These are phyloP conservation scores for Mythimna loreyi DNA, from an alignment of 2,888 invertebrate species.

Conservation along the genomic window DNA sequence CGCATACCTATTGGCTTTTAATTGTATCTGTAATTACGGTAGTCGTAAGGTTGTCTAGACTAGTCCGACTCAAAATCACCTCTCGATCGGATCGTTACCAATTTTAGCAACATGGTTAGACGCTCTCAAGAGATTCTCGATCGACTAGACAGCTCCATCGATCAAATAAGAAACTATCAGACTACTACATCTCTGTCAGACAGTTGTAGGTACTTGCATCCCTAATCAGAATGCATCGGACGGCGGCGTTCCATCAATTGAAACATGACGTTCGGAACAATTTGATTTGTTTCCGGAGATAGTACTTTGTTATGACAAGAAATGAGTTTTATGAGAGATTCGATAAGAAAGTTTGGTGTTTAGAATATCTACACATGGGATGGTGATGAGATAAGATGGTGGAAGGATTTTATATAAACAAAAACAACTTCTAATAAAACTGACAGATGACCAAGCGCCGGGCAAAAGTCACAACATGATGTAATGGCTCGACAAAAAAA, in stretches of 20 bases:
- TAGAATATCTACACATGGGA: no score
- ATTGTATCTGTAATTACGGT: no score
- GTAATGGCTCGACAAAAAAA: no score
- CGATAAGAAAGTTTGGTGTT: not conserved
- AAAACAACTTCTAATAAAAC: no score
- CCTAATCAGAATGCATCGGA: conserved; percentile 12
- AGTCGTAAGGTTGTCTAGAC: no score
- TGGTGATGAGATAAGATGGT: no score
- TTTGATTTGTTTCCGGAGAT: conserved; percentile 14
- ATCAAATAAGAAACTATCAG: conserved; percentile 26
- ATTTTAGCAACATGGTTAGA: not conserved
- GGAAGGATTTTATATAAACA: no score
- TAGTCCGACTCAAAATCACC: no score
- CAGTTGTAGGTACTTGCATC: not conserved
- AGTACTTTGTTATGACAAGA: conserved; percentile 14
- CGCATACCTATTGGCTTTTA: no score
- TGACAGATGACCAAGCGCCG: no score
- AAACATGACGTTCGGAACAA: conserved; percentile 26
- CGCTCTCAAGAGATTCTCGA: not conserved
- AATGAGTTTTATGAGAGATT: not conserved
- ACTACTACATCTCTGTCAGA: conserved; percentile 13
- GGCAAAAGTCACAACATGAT: no score
- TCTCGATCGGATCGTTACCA: not conserved
- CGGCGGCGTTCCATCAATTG: conserved; percentile 17
- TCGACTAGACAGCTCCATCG: conserved; percentile 8